phyloP scores from a whole-genome alignment of 2,113 vertebrate genomes.

The Sebastes schlegelii region DNA sequence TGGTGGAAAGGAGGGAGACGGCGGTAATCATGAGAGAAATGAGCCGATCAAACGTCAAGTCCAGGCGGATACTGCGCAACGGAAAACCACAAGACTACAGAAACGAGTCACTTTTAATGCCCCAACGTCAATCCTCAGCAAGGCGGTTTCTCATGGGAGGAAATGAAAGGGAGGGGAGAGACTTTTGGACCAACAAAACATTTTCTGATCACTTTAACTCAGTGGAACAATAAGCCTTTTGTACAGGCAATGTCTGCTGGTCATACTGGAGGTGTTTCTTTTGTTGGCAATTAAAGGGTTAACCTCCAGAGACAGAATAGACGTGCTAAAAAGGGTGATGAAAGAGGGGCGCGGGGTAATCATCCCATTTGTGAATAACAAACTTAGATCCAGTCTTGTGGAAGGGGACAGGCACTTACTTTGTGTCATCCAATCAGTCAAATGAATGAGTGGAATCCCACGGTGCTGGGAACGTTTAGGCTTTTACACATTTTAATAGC shows the following conservation, averaged over 20 bases:
- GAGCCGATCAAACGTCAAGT: slow-evolving; percentile 44
- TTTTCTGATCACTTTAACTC: slow-evolving; percentile 53
- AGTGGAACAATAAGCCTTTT: slow-evolving; percentile 71
- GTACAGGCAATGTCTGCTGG: slow-evolving; percentile 32
- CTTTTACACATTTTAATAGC: slow-evolving; percentile 31
- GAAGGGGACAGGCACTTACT: slow-evolving; percentile 44
- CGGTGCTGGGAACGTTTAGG: slow-evolving; percentile 24
- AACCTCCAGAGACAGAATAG: slow-evolving; percentile 31
- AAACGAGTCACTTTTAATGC: slow-evolving; percentile 56
- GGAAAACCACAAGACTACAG: slow-evolving; percentile 65
- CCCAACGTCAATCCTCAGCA: slow-evolving; percentile 47
- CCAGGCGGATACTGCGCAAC: slow-evolving; percentile 41
- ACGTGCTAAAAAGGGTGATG: slow-evolving; percentile 41
- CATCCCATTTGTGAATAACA: slow-evolving; percentile 52
- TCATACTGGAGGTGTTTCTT: slow-evolving; percentile 16
- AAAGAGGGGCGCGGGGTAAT: slow-evolving; percentile 32
- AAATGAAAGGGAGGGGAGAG: slow-evolving; percentile 45
- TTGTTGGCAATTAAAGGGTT: slow-evolving; percentile 59
- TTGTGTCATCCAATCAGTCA: slow-evolving; percentile 63
- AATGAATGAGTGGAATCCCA: slow-evolving; percentile 47
- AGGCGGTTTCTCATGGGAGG: slow-evolving; percentile 57
- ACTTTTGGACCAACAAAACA: slow-evolving; percentile 43
- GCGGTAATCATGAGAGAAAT: slow-evolving; percentile 48
- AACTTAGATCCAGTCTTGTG: slow-evolving; percentile 34
- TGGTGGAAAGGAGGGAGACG: slow-evolving; percentile 35